phyloP scores from a whole-genome alignment of 2,113 vertebrate genomes.

The Lethenteron camtschaticum region DNA sequence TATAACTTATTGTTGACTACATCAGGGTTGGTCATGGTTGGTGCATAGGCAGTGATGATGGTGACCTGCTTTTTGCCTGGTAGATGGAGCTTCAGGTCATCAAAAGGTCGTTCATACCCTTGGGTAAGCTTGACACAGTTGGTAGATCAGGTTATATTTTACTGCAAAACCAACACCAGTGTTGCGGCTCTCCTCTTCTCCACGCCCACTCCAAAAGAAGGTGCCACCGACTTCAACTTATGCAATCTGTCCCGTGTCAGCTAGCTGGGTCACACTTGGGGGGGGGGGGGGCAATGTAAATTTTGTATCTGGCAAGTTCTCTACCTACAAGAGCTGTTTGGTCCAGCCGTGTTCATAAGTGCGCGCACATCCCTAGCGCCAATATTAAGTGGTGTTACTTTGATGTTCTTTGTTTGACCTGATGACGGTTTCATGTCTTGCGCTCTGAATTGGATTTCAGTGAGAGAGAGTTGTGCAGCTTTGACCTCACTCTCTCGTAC shows the following conservation, averaged over 20 bases:
- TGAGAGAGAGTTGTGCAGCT: no score
- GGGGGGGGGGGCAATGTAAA: not conserved
- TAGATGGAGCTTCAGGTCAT: not conserved
- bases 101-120: not conserved
- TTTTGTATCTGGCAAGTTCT: not conserved
- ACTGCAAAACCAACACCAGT: not conserved
- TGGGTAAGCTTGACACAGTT: not conserved
- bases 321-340: not conserved
- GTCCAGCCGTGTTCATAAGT: not conserved
- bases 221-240: not conserved
- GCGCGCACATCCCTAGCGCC: not conserved
- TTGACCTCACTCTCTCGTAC: no score
- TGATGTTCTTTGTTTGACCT: no score
- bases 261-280: not conserved
- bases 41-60: not conserved
- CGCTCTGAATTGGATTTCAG: no score
- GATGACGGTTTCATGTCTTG: no score
- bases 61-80: not conserved
- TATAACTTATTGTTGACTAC: not conserved
- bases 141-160: not conserved
- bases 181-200: not conserved
- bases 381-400: not conserved
- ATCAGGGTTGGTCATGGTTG: not conserved
- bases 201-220: slow-evolving; percentile 1
- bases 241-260: not conserved